Conservation (phyloP, 2,113 vertebrate species). For the Sphyrna mokarran region DNA sequence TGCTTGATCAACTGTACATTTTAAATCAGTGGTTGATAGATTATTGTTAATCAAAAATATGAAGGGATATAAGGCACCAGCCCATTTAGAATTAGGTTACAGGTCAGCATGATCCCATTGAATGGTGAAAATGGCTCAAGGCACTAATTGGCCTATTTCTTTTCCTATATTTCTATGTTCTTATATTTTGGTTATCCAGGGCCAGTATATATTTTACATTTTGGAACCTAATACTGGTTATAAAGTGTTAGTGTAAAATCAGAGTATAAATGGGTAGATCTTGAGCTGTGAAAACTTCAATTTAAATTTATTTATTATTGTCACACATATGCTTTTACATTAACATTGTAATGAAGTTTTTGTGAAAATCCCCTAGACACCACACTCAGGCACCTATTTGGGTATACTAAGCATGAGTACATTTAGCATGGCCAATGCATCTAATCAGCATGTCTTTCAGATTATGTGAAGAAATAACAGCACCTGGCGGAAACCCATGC, state of each 20-base stretch:
- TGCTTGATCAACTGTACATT: not conserved
- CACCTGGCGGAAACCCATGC: too few relatives aligned
- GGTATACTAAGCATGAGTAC: too few relatives aligned
- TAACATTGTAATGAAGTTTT: too few relatives aligned
- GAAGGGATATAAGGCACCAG: not conserved
- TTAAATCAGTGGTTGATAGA: not conserved
- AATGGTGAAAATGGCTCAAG: not conserved
- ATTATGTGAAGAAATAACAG: too few relatives aligned
- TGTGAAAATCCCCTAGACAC: too few relatives aligned
- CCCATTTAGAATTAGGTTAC: not conserved
- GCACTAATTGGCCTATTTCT: not conserved
- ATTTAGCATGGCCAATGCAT: too few relatives aligned
- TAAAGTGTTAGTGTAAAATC: too few relatives aligned
- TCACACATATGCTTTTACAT: too few relatives aligned
- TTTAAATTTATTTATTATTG: too few relatives aligned
- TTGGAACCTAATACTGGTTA: not conserved
- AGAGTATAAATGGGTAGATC: not conserved
- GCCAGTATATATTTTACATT: not conserved
- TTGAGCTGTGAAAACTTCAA: not conserved
- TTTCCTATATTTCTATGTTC: not conserved
- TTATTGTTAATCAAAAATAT: not conserved
- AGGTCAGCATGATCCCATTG: not conserved
- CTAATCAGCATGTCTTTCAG: too few relatives aligned
- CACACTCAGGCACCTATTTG: too few relatives aligned
- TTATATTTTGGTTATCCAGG: not conserved